Base-by-base conservation (phyloP, 2,797 vertebrate species). In the Galagoides demidoff region DNA sequence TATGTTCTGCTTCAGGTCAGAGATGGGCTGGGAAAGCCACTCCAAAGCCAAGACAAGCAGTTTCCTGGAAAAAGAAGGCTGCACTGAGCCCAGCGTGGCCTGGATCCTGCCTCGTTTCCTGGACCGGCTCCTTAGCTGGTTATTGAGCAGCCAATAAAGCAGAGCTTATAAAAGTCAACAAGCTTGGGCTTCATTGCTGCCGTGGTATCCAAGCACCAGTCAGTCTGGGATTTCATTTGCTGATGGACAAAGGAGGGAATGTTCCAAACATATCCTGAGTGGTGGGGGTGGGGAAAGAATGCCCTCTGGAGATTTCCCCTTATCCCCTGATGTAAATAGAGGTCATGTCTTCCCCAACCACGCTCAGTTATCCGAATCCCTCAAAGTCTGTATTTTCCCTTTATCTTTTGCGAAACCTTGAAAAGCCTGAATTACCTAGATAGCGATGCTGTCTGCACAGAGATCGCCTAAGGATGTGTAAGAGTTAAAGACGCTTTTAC, bases 11-110 rank as follows among this genome's bases (percentile, higher is more conserved):
- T 76, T 45, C 55, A 39, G 45, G 82, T 84, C 55, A 85, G 66
- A 90, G 45, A 61, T 45, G 64, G 25, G 7, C 84, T 87, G 73
- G 89, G 49, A 92, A 73, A 79, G 77, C n/a, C 4, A 14, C 49
- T 61, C 85, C 64, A 20, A 57, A 8, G 93, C 89, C 89, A 84
- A 84, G 66, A 76, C 70, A 45, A 73, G 90, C 55, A 39, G 20
- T 88, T 96, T 97, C 91, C 89, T 95, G 95, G 89, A 87, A 77
- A 77, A 93, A 84, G 39, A 64, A 77, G 71, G 39, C 63, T 9
- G 29, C 2, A 0, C 16, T 5, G 81, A 64, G 55, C 83, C 70
- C 92, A 34, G 57, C 3, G 16, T 74, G 85, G 59, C 70, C 31
- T 34, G 52, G 39, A 66, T 78, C 71, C 70, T 20, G 39, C 86